Evolutionary conservation across 2,797 vertebrate species (phyloP).

Genomic region (Vultur gryphus): DNA sequence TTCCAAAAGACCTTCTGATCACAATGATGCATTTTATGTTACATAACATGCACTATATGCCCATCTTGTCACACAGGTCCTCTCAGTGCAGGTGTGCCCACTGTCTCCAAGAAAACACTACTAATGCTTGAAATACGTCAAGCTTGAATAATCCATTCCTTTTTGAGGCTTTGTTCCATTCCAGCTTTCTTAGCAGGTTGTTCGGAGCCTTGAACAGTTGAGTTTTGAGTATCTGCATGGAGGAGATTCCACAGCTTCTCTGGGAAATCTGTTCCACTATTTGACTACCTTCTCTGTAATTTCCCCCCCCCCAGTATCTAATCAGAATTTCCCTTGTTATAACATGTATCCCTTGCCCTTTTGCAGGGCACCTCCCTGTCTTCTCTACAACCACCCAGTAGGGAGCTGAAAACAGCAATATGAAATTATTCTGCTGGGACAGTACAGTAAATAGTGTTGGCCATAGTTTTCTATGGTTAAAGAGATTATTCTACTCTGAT

Average conservation of each 20-base stretch:
- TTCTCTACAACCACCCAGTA: neutral
- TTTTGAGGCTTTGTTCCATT: neutral
- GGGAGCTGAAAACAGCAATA: neutral
- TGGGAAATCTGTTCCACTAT: neutral
- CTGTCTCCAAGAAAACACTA: neutral
- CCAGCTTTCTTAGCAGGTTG: neutral
- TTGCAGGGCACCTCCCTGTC: neutral
- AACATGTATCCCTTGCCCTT: neutral
- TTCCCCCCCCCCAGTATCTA: fast-evolving
- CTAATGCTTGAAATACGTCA: neutral
- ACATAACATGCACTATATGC: fast-evolving
- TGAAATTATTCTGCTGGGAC: neutral
- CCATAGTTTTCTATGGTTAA: neutral
- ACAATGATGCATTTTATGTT: neutral
- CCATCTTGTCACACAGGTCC: neutral
- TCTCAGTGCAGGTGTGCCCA: neutral
- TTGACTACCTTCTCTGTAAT: neutral
- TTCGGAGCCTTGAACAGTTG: neutral
- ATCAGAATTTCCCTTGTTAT: neutral
- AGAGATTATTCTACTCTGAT: neutral
- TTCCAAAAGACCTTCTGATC: neutral
- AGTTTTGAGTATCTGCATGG: neutral
- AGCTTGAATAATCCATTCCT: neutral
- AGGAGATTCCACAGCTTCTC: neutral
- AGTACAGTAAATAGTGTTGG: neutral